Conservation (phyloP, 1,140 invertebrate genomes). For the Scylla paramamosain region DNA sequence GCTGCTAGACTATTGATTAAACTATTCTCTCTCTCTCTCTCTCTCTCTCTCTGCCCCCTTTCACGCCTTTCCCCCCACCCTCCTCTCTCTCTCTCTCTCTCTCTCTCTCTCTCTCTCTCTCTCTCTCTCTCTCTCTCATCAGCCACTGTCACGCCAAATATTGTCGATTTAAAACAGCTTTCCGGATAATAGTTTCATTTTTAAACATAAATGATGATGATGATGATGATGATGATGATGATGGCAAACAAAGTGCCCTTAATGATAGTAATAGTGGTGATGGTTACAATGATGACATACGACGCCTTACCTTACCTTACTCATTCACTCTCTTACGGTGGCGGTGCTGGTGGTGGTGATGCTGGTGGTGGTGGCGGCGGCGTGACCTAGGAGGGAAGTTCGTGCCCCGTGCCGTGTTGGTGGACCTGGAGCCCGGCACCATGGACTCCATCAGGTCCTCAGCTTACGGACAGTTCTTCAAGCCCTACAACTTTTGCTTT, state of each 20-base stretch:
- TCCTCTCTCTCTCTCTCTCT: no score
- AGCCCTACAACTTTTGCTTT: conserved; percentile 85
- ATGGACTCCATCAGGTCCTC: conserved; percentile 86
- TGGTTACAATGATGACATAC: no score
- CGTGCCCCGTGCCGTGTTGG: conserved; percentile 83
- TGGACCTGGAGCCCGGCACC: conserved; percentile 93
- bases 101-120: no score
- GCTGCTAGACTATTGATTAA: no score
- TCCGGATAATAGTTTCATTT: no score
- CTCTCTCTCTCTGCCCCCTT: no score
- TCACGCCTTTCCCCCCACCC: no score
- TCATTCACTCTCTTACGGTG: not conserved
- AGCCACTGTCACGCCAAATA: no score
- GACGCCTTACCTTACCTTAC: not conserved
- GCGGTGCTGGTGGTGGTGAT: not conserved
- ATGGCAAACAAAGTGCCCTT: conserved; percentile 80
- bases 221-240: not conserved
- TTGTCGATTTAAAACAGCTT: no score
- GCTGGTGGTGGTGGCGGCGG: not conserved
- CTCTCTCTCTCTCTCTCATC: no score
- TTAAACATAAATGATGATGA: not conserved
- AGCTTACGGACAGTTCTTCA: conserved; percentile 83
- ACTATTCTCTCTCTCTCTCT: no score
- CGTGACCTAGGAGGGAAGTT: conserved; percentile 81
- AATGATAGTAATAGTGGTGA: no score